Evolutionary conservation across 2,113 vertebrate genomes (phyloP), one percentile per base, ranked within the genome.

Genomic region (Cynocephalus volans): DNA sequence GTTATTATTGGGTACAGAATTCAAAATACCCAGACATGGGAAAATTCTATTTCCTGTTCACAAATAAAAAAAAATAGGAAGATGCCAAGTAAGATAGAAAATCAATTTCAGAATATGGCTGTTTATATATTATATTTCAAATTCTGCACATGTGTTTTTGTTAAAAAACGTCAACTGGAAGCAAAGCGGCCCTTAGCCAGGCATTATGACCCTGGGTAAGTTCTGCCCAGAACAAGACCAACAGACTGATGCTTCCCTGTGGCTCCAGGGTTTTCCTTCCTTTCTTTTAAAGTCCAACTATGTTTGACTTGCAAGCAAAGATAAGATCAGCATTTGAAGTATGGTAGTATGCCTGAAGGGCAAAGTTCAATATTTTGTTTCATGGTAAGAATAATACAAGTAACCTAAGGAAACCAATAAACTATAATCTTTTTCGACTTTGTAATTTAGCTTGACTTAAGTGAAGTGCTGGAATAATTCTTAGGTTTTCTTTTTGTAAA

Each of bases 321-420:
- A 97, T 97, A 97, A 97, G 96, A 97, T 97, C 96, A 96, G 97
- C 84, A 93, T 96, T 80, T 96, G 84, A 98, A 93, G 97, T 88
- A 93, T 91, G 94, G 77, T 80, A 54, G 64, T n/a, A 80, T 85
- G 83, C 87, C 95, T 75, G 21, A 92, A 92, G 86, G 97, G 75
- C 72, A 97, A 69, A 90, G 96, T 96, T 97, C 96, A 92, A 56
- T 93, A 87, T 97, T 97, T 97, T 96, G 96, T 95, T 97, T 97
- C 75, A 56, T n/a, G 54, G 92, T 36, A 41, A 91, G 48, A 86
- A 93, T 17, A 96, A 83, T 33, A 91, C 79, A 95, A 13, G n/a
- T 84, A 54, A 76, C 81, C 83, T 84, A 67, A 88, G 72, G 65
- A 97, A 95, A 92, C 90, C 86, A 97, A 85, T 83, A 94, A 93